These are phyloP conservation scores for Sphaerophoria rueppellii DNA, from an alignment of 2,888 invertebrate species.

Conservation along the genomic window DNA sequence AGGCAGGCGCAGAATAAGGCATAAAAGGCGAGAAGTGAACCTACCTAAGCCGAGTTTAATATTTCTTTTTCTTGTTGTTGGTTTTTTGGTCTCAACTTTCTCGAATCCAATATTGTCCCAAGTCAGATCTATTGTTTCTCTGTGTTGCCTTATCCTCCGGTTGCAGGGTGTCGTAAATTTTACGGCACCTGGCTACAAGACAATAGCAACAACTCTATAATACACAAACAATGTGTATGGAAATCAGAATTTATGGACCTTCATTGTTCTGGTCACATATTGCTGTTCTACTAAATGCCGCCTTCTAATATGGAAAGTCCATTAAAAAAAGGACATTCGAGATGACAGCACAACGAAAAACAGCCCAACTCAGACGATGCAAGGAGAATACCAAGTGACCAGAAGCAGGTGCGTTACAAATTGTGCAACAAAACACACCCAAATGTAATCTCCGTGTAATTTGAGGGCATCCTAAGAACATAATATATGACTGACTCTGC, in stretches of 20 bases:
- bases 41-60: not conserved
- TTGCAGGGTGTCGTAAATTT: constrained; percentile 72
- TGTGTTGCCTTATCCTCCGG: constrained; percentile 58
- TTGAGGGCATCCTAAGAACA: constrained; percentile 22
- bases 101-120: constrained; percentile 61
- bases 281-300: constrained; percentile 61
- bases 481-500: not conserved
- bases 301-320: constrained; percentile 58
- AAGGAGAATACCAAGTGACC: not conserved
- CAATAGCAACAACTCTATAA: constrained; percentile 14
- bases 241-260: constrained; percentile 68
- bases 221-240: constrained; percentile 35
- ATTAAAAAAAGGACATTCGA: constrained; percentile 49
- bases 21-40: not conserved
- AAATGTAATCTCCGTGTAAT: constrained; percentile 57
- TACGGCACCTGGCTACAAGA: constrained; percentile 44
- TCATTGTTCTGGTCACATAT: constrained; percentile 66
- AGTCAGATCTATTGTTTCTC: constrained; percentile 43
- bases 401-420: constrained; percentile 57
- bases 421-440: constrained; percentile 34
- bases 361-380: constrained; percentile 21
- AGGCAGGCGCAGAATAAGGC: not conserved
- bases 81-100: constrained; percentile 34
- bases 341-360: constrained; percentile 46
- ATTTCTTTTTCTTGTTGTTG: not conserved